Evolutionary conservation across 1,140 invertebrate genomes (phyloP), one percentile per base, ranked within the genome.

Genomic region (Mesaphorura yosii): DNA sequence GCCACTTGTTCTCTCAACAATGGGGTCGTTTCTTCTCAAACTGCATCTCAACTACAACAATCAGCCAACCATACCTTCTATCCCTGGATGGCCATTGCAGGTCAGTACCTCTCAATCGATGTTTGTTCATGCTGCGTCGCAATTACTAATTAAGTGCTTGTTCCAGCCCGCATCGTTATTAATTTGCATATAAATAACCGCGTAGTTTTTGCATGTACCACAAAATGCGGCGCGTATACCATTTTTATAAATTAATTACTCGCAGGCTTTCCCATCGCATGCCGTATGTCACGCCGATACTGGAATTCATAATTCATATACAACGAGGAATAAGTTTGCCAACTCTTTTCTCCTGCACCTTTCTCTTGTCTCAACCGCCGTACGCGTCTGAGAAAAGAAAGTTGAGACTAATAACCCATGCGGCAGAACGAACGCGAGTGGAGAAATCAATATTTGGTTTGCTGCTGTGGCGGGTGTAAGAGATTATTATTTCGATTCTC

Each of bases 71-170:
- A 91, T 77, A 91, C 88, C 66, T 92, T 93, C 76, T 93, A 93
- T 75, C 89, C 89, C 58, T 92, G 89, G 89, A 93, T 93, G 89
- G 88, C 88, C 74, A 92, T 93, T 78, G 88, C 89, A 90, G 89
- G 89, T 92, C 72, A 83, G 37, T 48, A 27, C 17, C n/a, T 29
- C 48, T 29, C 39, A 19, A 38, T 22, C 10, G 31, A 34, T 34
- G 31, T 10, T 34, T 10, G n/a, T 10, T n/a, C 10, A 34, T 10
- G 31, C n/a, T 10, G 10, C n/a, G 31, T 10, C 31, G 31, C 10
- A 41, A 17, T 5, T 20, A 41, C 6, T 6, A 10, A 6, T 19
- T 19, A 10, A 41, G 22, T 41, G 39, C 39, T 17, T 6, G 22
- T 17, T 41, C n/a, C 17, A 34, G 31, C n/a, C 10, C 10, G 31